Conservation (phyloP, 2,797 vertebrate genomes). For the Neosilurus hyrtlii region DNA sequence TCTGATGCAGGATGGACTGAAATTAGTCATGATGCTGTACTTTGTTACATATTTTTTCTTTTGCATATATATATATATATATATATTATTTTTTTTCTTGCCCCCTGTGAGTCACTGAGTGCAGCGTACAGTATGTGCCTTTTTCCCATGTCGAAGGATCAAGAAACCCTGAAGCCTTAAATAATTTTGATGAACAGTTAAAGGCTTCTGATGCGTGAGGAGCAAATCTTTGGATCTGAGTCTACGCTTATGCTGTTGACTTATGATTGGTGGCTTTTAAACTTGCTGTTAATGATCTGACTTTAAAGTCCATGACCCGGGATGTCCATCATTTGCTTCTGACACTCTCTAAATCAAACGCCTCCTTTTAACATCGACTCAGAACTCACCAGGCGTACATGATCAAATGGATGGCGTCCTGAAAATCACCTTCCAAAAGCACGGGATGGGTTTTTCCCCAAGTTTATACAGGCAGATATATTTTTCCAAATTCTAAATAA, state of each 20-base stretch:
- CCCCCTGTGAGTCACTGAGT: neutral
- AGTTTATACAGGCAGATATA: conserved; percentile 14
- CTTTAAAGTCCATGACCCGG: conserved; percentile 13
- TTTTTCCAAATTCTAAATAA: conserved; percentile 25
- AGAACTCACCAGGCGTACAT: neutral
- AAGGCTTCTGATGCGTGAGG: conserved; percentile 21
- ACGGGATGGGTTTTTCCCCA: conserved; percentile 31
- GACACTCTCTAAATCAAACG: conserved; percentile 55
- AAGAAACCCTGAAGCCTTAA: neutral
- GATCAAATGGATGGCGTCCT: conserved; percentile 23
- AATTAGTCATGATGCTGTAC: neutral
- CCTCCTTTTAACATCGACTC: conserved; percentile 48
- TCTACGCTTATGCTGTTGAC: conserved; percentile 6
- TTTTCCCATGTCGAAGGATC: conserved; percentile 2
- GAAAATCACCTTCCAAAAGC: conserved; percentile 42
- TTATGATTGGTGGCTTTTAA: conserved; percentile 28
- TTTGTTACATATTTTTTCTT: neutral
- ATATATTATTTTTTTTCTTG: neutral
- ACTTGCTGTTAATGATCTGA: conserved; percentile 41
- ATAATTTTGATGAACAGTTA: neutral
- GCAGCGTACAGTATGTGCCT: neutral
- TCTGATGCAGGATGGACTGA: neutral
- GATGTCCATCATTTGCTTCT: conserved; percentile 21
- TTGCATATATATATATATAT: too few species aligned
- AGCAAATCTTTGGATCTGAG: conserved; percentile 17